Percentiles rank a stretch among this genome's conserved stretches.
Conservation (phyloP, 2,113 vertebrate species). For the Panurus biarmicus region DNA sequence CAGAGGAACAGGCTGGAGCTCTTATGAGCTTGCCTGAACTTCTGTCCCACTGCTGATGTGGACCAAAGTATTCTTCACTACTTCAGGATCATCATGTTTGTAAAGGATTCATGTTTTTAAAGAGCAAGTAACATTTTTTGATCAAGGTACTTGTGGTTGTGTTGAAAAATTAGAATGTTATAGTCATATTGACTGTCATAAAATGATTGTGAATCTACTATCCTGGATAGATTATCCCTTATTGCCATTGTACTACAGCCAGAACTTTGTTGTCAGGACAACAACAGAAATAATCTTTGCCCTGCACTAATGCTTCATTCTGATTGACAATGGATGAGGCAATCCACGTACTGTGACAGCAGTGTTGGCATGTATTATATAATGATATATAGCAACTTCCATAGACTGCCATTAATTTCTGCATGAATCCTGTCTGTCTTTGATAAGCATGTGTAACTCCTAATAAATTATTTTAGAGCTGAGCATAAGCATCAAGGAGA, state of each 20-base stretch:
- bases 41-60: background rate
- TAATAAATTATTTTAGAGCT: conserved; percentile 11
- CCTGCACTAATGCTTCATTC: background rate
- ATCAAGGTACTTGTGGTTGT: background rate
- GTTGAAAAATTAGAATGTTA: background rate
- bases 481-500: conserved; percentile 9
- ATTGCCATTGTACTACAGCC: background rate
- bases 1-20: background rate
- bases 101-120: background rate
- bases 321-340: background rate
- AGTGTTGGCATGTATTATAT: background rate
- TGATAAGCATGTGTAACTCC: conserved; percentile 21
- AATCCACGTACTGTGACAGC: background rate
- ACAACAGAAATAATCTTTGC: background rate
- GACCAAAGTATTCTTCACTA: background rate
- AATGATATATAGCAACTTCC: background rate
- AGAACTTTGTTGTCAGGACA: background rate
- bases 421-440: conserved; percentile 7
- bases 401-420: conserved; percentile 8
- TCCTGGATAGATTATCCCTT: background rate
- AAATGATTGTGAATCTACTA: background rate
- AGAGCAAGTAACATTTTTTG: background rate
- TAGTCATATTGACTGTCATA: background rate
- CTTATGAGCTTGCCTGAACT: accelerated
- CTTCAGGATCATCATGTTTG: background rate